Conservation (phyloP, 2,888 invertebrate genomes). For the Autographa gamma region DNA sequence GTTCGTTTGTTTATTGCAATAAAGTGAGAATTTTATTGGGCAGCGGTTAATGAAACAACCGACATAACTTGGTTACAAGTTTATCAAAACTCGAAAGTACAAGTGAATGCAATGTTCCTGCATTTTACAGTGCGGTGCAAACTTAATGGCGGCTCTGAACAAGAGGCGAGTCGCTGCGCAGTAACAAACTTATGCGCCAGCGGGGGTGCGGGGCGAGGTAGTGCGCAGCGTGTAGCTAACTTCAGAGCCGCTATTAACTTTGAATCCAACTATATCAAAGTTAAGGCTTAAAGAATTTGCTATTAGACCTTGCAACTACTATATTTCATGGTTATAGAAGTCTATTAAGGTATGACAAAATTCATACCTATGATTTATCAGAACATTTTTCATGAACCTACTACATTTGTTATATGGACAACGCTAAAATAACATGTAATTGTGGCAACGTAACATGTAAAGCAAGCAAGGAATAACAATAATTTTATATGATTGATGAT, state of each 20-base stretch:
- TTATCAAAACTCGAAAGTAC: neutral
- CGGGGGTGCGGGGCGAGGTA: too few relatives aligned
- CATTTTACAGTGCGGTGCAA: too few relatives aligned
- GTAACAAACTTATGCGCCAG: too few relatives aligned
- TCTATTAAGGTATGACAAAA: neutral
- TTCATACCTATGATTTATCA: neutral
- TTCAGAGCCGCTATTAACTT: too few relatives aligned
- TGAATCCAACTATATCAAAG: too few relatives aligned
- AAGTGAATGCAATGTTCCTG: slow-evolving; percentile 7
- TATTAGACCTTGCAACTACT: neutral
- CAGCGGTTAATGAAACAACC: slow-evolving; percentile 14
- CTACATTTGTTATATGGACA: too few relatives aligned
- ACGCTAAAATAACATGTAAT: too few relatives aligned
- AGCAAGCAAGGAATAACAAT: too few relatives aligned
- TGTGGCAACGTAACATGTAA: too few relatives aligned
- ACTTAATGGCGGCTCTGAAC: too few relatives aligned
- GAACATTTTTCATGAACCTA: neutral
- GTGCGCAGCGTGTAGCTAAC: too few relatives aligned
- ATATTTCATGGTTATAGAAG: neutral
- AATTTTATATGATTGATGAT: slow-evolving; percentile 29
- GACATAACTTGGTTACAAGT: neutral
- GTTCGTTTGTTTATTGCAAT: slow-evolving; percentile 30
- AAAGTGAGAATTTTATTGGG: slow-evolving; percentile 24
- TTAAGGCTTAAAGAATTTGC: neutral
- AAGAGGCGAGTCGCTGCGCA: too few relatives aligned